These are phyloP conservation scores for Cartodere bifasciata DNA, from an alignment of 2,888 invertebrate genomes.

Conservation along the genomic window DNA sequence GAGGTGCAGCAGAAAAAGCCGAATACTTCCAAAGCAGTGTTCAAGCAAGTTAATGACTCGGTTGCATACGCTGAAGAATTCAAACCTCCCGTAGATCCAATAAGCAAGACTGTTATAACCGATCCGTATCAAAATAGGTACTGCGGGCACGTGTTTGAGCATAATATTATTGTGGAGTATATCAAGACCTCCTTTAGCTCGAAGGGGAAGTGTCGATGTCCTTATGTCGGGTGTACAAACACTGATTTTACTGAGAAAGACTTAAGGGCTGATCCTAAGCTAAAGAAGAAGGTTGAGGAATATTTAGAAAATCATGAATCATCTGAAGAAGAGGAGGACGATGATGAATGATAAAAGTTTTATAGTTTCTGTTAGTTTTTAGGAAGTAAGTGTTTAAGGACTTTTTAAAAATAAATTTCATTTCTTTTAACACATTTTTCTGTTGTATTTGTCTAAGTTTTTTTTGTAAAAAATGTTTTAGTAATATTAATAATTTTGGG, in stretches of 20 bases:
- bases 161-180: slow-evolving; percentile 21
- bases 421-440: too few species aligned
- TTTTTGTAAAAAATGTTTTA: too few species aligned
- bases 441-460: too few species aligned
- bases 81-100: slow-evolving; percentile 25
- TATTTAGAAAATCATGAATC: slow-evolving; percentile 18
- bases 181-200: slow-evolving; percentile 20
- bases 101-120: slow-evolving; percentile 22
- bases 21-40: slow-evolving; percentile 11
- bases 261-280: slow-evolving; percentile 17
- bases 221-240: slow-evolving; percentile 26
- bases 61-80: slow-evolving; percentile 22
- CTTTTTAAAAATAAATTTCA: too few species aligned
- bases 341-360: too few species aligned
- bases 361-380: too few species aligned
- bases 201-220: slow-evolving; percentile 24
- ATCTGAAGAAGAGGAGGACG: slow-evolving; percentile 2
- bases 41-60: slow-evolving; percentile 21
- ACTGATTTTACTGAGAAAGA: slow-evolving; percentile 16
- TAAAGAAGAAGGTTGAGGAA: slow-evolving; percentile 18
- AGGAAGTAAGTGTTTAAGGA: too few species aligned
- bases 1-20: slow-evolving; percentile 8
- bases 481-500: too few species aligned
- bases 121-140: slow-evolving; percentile 22
- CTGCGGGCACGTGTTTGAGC: slow-evolving; percentile 28